These are phyloP conservation scores for Tinamus major DNA, from an alignment of 2,797 vertebrate species.

Conservation along the genomic window DNA sequence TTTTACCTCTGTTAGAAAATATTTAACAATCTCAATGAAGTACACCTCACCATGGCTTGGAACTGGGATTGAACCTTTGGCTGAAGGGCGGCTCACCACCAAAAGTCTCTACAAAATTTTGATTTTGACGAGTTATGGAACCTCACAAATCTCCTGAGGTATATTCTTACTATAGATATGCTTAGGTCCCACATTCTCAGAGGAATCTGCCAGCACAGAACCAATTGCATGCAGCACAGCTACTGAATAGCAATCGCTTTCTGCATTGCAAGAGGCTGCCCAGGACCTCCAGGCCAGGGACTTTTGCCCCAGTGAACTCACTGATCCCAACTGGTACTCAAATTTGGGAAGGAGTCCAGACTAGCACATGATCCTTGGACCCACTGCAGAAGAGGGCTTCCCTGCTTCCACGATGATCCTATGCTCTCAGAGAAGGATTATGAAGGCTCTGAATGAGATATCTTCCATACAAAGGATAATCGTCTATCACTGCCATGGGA, in stretches of 20 bases:
- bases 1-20: background rate
- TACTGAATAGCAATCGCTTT: background rate
- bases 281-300: background rate
- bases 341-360: background rate
- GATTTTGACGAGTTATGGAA: background rate
- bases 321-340: background rate
- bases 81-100: background rate
- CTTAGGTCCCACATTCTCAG: background rate
- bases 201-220: background rate
- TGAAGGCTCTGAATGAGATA: background rate
- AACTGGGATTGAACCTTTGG: background rate
- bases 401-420: background rate
- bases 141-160: background rate
- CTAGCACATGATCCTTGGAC: accelerated
- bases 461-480: background rate
- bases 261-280: background rate
- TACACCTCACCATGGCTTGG: background rate
- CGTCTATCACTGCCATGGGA: background rate
- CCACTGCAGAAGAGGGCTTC: background rate
- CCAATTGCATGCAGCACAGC: background rate
- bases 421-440: background rate
- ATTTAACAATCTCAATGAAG: background rate
- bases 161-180: background rate
- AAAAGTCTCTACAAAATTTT: background rate
- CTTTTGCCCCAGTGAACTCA: background rate